Evolutionary conservation across 1,140 invertebrate species (phyloP).

Genomic region (Sarcophaga peregrina): DNA sequence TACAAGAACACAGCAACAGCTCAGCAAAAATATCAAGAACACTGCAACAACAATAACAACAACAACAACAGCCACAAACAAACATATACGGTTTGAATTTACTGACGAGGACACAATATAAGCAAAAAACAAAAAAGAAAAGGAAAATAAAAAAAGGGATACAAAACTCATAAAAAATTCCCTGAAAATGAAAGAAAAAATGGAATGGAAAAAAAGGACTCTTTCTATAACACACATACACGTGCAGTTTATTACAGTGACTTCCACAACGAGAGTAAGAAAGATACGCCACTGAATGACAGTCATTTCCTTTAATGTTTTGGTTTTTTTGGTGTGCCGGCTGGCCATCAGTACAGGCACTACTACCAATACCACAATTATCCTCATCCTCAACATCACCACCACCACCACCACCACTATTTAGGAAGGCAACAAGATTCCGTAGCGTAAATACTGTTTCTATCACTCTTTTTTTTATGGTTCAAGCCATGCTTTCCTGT

Average conservation of each 20-base stretch:
- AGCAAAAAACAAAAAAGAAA: too few relatives aligned
- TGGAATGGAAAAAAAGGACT: too few relatives aligned
- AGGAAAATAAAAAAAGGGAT: too few relatives aligned
- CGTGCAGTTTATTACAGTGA: too few relatives aligned
- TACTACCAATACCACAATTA: not conserved
- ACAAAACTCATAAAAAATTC: too few relatives aligned
- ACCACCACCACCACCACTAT: not conserved
- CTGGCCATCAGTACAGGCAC: not conserved
- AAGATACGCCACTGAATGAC: constrained; percentile 17
- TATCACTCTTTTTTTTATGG: not conserved
- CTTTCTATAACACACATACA: too few relatives aligned
- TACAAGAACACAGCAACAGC: not conserved
- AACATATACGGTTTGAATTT: too few relatives aligned
- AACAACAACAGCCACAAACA: too few relatives aligned
- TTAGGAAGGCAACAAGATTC: not conserved
- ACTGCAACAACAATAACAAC: too few relatives aligned
- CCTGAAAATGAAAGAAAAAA: too few relatives aligned
- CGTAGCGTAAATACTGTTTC: not conserved
- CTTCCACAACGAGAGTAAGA: not conserved
- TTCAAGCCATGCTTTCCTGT: not conserved
- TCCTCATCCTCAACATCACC: not conserved
- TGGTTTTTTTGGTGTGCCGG: not conserved
- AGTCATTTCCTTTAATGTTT: constrained; percentile 27
- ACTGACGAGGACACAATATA: too few relatives aligned
- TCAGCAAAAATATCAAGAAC: not conserved